Evolutionary conservation across 1,140 invertebrate species (phyloP).

Genomic region (Papilio machaon): DNA sequence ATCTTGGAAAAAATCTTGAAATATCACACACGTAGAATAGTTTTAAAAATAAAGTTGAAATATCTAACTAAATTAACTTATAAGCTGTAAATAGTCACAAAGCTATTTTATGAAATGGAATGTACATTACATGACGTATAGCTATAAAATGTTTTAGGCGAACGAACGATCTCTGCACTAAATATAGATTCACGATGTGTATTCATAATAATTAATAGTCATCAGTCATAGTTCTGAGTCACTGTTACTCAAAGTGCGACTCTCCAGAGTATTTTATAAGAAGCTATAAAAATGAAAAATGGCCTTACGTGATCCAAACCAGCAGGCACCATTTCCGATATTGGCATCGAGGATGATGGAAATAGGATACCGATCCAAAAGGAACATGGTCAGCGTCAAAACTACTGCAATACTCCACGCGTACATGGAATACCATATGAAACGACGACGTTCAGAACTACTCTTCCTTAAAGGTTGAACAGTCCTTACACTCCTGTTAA

Average conservation of each 20-base stretch:
- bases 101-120: conserved; percentile 6
- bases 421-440: conserved; percentile 84
- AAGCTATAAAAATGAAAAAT: conserved; percentile 19
- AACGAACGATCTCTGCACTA: conserved; percentile 24
- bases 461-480: conserved; percentile 74
- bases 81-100: background rate
- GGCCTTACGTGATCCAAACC: conserved; percentile 81
- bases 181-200: conserved; percentile 16
- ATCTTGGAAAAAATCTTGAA: background rate
- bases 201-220: conserved; percentile 23
- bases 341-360: conserved; percentile 76
- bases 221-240: background rate
- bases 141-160: conserved; percentile 13
- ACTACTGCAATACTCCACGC: conserved; percentile 83
- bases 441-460: conserved; percentile 77
- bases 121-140: background rate
- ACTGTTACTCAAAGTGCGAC: background rate
- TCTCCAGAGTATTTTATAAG: background rate
- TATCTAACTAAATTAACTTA: background rate
- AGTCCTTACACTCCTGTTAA: conserved; percentile 69
- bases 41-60: conserved; percentile 15
- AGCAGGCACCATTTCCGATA: conserved; percentile 81
- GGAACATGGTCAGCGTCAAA: conserved; percentile 76
- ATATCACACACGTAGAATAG: background rate
- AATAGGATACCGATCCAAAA: conserved; percentile 78